A percentile compares a stretch with the other conserved stretches of the same genome.
Evolutionary conservation across 2,113 vertebrate genomes (phyloP).

Genomic region (Archocentrus centrarchus): DNA sequence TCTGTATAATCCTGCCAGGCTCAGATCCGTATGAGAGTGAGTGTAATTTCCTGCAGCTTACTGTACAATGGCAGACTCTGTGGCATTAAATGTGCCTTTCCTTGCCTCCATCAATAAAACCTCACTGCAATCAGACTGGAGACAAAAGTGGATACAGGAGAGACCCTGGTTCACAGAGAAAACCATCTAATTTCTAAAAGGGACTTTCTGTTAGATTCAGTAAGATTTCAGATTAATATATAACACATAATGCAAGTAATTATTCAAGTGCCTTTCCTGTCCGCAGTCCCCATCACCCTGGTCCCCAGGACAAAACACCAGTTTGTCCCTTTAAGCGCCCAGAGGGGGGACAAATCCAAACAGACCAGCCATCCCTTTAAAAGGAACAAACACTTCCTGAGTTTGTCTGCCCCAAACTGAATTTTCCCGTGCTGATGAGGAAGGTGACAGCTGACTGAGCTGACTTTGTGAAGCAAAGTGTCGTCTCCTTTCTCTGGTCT

Average conservation of each 20-base stretch:
- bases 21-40: background rate
- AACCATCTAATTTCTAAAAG: background rate
- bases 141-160: no score
- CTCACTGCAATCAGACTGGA: background rate
- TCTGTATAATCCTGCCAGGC: background rate
- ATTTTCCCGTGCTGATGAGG: conserved; percentile 26
- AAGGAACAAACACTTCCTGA: background rate
- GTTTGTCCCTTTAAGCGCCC: background rate
- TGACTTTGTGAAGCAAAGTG: background rate
- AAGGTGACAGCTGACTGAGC: conserved; percentile 16
- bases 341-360: background rate
- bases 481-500: conserved; percentile 36
- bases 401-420: background rate
- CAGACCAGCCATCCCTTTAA: background rate
- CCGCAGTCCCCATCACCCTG: background rate
- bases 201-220: background rate
- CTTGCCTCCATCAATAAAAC: background rate
- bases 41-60: background rate
- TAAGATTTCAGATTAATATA: background rate
- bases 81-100: background rate
- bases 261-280: background rate
- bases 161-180: background rate
- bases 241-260: background rate
- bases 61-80: background rate
- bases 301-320: background rate